Percentiles rank a stretch among this genome's conserved stretches.
Conservation (phyloP, 2,113 vertebrate species). For the Willisornis vidua region DNA sequence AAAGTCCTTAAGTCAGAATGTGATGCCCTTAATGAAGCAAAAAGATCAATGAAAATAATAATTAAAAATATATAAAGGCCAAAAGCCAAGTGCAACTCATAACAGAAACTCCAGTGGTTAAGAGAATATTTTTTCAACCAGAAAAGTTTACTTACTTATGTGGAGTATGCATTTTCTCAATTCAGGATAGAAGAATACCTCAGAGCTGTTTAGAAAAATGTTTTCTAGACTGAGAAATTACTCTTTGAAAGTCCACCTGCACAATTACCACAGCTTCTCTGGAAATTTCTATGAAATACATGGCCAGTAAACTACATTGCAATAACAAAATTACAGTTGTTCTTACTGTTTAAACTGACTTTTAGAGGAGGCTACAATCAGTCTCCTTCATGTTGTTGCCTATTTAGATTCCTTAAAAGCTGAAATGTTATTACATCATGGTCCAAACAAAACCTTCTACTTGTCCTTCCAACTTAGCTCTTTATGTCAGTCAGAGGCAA, state of each 20-base stretch:
- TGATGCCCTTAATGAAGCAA: background rate
- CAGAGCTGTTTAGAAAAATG: background rate
- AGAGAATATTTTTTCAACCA: background rate
- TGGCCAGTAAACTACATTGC: background rate
- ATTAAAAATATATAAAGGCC: background rate
- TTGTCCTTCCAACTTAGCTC: conserved; percentile 28
- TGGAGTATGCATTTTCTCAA: background rate
- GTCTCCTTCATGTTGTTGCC: background rate
- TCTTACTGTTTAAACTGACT: conserved; percentile 15
- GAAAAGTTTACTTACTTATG: background rate
- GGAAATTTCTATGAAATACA: background rate
- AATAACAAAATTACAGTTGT: background rate
- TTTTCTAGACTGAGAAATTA: background rate
- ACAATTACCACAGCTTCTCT: background rate
- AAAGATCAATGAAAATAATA: background rate
- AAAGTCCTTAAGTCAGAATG: background rate
- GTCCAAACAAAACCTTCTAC: conserved; percentile 42
- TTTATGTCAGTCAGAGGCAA: conserved; percentile 46
- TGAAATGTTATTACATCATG: conserved; percentile 26
- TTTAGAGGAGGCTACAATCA: background rate
- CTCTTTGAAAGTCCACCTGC: background rate
- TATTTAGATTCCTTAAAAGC: conserved; percentile 34
- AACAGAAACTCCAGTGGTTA: background rate
- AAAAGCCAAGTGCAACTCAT: background rate
- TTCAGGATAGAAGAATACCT: background rate